Base-by-base conservation (phyloP, 2,113 vertebrate genomes). In the Coturnix japonica region DNA sequence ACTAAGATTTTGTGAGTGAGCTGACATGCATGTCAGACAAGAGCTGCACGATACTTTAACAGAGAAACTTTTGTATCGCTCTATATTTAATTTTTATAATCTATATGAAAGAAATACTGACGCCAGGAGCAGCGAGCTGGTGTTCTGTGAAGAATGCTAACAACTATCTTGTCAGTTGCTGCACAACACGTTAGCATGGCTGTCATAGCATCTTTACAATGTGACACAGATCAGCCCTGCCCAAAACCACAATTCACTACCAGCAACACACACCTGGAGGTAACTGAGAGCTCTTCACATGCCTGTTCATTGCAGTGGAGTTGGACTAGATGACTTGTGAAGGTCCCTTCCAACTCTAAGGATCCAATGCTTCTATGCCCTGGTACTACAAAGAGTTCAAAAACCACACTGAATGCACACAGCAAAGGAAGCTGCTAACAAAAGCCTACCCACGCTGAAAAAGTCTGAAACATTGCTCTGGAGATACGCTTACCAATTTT, bases 21-120 rank as follows among this genome's bases (percentile, higher is more conserved):
- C 39, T 95, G 89, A 91, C 74, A 77, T 49, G 75, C 78, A 59
- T 14, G 63, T 81, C 89, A 94, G 80, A 81, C 15, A 82, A 82
- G 70, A 88, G 23, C 74, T 1, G 2, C 56, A 37, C 0, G 5
- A 81, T 30, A 16, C 63, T 76, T 91, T 71, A 61, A 41, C 47
- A 63, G 81, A 60, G 28, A 90, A 95, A 87, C 61, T 85, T 92
- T 69, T 65, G 39, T 61, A 83, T 87, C 43, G 10, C 70, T 91
- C 75, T 79, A 80, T 54, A 87, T 87, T 93, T 86, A 67, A 21
- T 76, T 77, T 63, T 87, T 2, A 70, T 85, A 66, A 85, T 81
- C 56, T 87, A 46, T 73, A 87, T 31, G 81, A 94, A 94, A 87
- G 74, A 94, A 56, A 61, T 41, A 85, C 22, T 46, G 51, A 70